Percentiles rank a stretch among this genome's conserved stretches.
phyloP scores from a whole-genome alignment of 2,888 invertebrate genomes.

The Salticus scenicus region DNA sequence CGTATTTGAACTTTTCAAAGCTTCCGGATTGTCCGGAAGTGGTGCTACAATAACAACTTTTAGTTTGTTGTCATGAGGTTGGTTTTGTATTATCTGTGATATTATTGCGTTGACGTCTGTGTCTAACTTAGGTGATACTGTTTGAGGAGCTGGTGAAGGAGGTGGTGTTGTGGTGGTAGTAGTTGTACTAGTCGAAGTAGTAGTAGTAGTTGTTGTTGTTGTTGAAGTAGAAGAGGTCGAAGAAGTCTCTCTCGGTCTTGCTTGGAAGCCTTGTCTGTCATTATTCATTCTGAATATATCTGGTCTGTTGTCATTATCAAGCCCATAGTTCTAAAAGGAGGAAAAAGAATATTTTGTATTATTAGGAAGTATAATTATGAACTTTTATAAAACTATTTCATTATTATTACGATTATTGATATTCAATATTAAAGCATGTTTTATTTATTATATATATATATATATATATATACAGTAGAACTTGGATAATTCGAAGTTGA shows the following conservation, averaged over 20 bases:
- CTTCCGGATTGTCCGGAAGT: slow-evolving; percentile 41
- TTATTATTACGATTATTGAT: too few species aligned
- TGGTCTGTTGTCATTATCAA: slow-evolving; percentile 40
- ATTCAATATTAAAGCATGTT: too few species aligned
- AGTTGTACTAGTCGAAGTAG: not conserved
- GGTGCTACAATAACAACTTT: slow-evolving; percentile 64
- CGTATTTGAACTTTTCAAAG: not conserved
- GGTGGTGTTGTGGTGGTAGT: slow-evolving; percentile 31
- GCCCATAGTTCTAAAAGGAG: slow-evolving; percentile 35
- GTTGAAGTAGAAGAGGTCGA: slow-evolving; percentile 13
- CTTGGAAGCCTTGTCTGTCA: slow-evolving; percentile 33
- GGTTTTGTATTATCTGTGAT: slow-evolving; percentile 54
- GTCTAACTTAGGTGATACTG: slow-evolving; percentile 42
- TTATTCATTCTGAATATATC: slow-evolving; percentile 52
- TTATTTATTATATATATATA: too few species aligned
- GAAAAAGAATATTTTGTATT: not conserved
- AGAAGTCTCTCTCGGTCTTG: not conserved
- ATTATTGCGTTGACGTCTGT: slow-evolving; percentile 60
- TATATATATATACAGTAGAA: too few species aligned
- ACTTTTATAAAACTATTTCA: too few species aligned
- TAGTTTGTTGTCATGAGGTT: slow-evolving; percentile 44
- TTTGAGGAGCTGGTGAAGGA: slow-evolving; percentile 31
- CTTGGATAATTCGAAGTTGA: too few species aligned
- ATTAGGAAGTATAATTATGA: too few species aligned
- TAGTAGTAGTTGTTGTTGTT: slow-evolving; percentile 23